Evolutionary conservation across 1,140 invertebrate genomes (phyloP).

Genomic region (Drosophila kohkoa): DNA sequence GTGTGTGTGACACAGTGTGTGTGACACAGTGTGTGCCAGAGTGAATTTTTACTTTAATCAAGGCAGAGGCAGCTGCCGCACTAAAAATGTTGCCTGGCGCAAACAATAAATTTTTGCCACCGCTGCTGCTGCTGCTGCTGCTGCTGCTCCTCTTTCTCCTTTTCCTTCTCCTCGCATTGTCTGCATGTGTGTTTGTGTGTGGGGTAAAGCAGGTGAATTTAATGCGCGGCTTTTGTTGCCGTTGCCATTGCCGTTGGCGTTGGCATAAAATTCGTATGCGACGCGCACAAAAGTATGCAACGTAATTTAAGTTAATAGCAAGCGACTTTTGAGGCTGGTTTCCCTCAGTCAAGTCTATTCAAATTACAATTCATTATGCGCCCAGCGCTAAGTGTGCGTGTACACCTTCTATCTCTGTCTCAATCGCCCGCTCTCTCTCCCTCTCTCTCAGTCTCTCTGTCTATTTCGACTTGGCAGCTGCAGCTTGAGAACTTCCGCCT

Average conservation of each 20-base stretch:
- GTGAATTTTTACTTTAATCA: constrained; percentile 66
- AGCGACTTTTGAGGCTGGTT: constrained; percentile 35
- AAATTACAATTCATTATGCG: constrained; percentile 80
- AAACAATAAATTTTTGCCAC: constrained; percentile 69
- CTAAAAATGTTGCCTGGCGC: constrained; percentile 56
- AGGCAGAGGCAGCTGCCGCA: constrained; percentile 57
- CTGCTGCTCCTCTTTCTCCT: background rate
- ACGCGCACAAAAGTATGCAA: constrained; percentile 74
- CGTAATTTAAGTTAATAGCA: constrained; percentile 80
- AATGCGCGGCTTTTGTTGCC: constrained; percentile 58
- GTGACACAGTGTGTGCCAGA: constrained; percentile 24
- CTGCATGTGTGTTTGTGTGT: background rate
- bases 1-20: constrained; percentile 20
- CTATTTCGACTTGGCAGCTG: constrained; percentile 25
- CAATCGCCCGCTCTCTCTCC: background rate
- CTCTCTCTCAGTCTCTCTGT: constrained; percentile 8
- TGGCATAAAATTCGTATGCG: constrained; percentile 59
- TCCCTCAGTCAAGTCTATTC: constrained; percentile 63
- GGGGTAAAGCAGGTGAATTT: constrained; percentile 52
- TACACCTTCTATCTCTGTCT: constrained; percentile 3
- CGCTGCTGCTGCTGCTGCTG: constrained; percentile 21
- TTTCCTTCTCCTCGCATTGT: constrained; percentile 2
- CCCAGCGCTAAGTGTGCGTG: constrained; percentile 35
- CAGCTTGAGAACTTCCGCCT: constrained; percentile 48
- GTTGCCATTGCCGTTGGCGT: constrained; percentile 4